phyloP scores from a whole-genome alignment of 2,797 vertebrate genomes.

The Phaenicophaeus curvirostris region DNA sequence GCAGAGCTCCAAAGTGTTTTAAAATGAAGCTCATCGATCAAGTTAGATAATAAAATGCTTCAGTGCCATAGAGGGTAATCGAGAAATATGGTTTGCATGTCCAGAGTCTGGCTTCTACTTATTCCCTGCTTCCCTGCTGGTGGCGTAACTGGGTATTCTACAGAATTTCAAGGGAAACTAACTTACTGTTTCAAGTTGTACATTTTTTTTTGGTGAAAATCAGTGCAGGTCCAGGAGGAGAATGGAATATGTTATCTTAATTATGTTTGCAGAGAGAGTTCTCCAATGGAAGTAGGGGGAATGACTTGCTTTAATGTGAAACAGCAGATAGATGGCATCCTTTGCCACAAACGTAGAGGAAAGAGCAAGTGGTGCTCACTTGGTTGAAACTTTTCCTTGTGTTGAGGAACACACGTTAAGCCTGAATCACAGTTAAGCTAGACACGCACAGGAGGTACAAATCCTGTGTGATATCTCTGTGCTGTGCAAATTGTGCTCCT shows the following conservation, averaged over 20 bases:
- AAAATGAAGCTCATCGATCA: background rate
- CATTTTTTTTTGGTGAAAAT: background rate
- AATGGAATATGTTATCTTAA: fast-evolving
- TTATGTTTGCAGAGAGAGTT: background rate
- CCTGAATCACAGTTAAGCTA: background rate
- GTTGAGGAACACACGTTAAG: fast-evolving
- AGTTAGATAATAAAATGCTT: background rate
- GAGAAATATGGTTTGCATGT: background rate
- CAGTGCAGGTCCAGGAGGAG: background rate
- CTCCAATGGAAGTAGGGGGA: background rate
- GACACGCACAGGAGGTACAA: fast-evolving
- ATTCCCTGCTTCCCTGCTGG: background rate
- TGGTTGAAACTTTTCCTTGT: background rate
- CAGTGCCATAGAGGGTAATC: background rate
- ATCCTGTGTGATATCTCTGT: background rate
- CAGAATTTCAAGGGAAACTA: background rate
- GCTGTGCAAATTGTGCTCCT: background rate
- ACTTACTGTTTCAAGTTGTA: background rate
- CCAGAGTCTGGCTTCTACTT: background rate
- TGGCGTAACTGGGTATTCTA: background rate
- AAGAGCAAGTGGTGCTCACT: background rate
- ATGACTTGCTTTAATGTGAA: background rate
- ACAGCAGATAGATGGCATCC: background rate
- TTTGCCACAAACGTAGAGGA: background rate
- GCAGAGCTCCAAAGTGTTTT: background rate